A percentile compares a stretch with the other conserved stretches of the same genome.
phyloP scores from a whole-genome alignment of 1,140 invertebrate species.

The Homalodisca vitripennis region DNA sequence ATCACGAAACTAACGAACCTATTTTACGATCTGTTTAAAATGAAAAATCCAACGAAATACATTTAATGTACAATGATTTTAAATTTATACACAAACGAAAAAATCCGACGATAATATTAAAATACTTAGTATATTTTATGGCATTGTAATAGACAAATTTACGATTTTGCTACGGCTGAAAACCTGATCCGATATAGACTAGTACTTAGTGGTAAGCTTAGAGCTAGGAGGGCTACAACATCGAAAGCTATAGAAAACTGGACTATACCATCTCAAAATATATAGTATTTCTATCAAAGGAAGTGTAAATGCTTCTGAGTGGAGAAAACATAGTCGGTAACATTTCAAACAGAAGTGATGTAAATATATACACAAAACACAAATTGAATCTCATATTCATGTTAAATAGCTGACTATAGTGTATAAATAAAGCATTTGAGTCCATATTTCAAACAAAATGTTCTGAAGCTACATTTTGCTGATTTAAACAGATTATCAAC shows the following conservation, averaged over 20 bases:
- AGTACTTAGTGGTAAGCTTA: conserved; percentile 19
- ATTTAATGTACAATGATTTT: conserved; percentile 23
- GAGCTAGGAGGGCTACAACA: conserved; percentile 30
- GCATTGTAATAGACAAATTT: conserved; percentile 28
- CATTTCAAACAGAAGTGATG: neutral
- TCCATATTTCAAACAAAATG: neutral
- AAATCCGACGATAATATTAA: conserved; percentile 20
- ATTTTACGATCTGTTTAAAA: too few relatives aligned
- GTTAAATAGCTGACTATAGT: neutral
- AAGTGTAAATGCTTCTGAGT: conserved; percentile 10
- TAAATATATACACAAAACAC: neutral
- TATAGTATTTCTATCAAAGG: conserved; percentile 14
- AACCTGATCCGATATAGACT: conserved; percentile 19
- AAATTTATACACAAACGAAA: conserved; percentile 11
- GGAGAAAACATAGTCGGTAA: neutral
- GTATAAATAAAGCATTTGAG: neutral
- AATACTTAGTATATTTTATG: conserved; percentile 29
- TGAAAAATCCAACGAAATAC: neutral
- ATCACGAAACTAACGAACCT: neutral
- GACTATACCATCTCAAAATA: conserved; percentile 30
- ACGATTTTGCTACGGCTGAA: conserved; percentile 25
- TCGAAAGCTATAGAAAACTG: conserved; percentile 33
- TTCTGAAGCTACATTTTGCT: neutral
- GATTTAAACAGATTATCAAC: neutral
- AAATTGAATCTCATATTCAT: too few relatives aligned